These are phyloP conservation scores for Malacosoma neustria DNA, from an alignment of 2,888 invertebrate genomes.

Conservation along the genomic window DNA sequence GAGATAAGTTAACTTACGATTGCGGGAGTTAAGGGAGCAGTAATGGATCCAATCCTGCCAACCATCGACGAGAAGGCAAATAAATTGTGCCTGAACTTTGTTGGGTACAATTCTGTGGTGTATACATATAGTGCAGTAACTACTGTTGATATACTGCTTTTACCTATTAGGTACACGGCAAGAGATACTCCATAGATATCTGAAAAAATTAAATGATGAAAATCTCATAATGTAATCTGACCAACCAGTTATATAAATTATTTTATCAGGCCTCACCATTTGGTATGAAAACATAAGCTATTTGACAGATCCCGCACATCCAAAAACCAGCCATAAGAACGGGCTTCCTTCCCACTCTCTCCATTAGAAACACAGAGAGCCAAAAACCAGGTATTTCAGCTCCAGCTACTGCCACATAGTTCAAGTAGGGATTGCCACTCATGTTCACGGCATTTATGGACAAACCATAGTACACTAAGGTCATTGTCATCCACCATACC, in stretches of 20 bases:
- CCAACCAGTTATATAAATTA: background rate
- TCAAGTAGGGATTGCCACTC: slow-evolving; percentile 78
- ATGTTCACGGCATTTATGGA: slow-evolving; percentile 80
- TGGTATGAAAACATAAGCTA: slow-evolving; percentile 75
- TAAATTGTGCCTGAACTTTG: slow-evolving; percentile 77
- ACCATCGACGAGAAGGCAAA: slow-evolving; percentile 78
- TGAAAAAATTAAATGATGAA: slow-evolving; percentile 14
- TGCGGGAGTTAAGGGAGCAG: slow-evolving; percentile 79
- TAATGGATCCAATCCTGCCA: slow-evolving; percentile 79
- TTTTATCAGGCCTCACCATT: slow-evolving; percentile 61
- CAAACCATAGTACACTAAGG: slow-evolving; percentile 82
- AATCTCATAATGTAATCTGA: background rate
- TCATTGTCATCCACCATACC: slow-evolving; percentile 81
- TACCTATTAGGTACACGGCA: slow-evolving; percentile 75
- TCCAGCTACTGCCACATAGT: slow-evolving; percentile 78
- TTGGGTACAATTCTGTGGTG: slow-evolving; percentile 81
- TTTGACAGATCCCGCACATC: slow-evolving; percentile 77
- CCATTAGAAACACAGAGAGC: slow-evolving; percentile 76
- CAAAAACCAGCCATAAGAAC: slow-evolving; percentile 77
- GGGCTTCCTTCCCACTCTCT: slow-evolving; percentile 77
- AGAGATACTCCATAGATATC: slow-evolving; percentile 50
- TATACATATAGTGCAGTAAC: slow-evolving; percentile 79
- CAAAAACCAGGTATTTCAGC: slow-evolving; percentile 84
- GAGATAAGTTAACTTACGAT: slow-evolving; percentile 58
- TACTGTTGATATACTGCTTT: slow-evolving; percentile 78